A percentile compares a stretch with the other conserved stretches of the same genome.
Conservation (phyloP, 2,888 invertebrate genomes). For the Heliconius cydno region DNA sequence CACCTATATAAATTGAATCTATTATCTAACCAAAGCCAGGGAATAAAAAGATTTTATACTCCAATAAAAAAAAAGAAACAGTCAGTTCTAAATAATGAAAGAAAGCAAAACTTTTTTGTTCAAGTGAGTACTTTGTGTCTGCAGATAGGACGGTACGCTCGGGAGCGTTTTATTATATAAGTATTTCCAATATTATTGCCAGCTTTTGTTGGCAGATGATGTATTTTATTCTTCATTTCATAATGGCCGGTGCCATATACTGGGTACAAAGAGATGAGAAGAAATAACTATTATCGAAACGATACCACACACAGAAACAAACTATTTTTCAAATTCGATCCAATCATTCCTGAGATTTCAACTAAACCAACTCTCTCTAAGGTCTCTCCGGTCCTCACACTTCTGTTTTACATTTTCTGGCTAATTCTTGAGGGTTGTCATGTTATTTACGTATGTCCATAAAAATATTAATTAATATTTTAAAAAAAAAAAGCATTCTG, state of each 20-base stretch:
- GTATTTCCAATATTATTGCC: slow-evolving; percentile 30
- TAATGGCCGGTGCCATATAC: background rate
- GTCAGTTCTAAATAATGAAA: slow-evolving; percentile 15
- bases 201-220: slow-evolving; percentile 11
- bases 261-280: too few species aligned
- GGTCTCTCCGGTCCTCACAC: too few species aligned
- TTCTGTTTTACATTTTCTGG: too few species aligned
- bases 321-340: too few species aligned
- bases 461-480: too few species aligned
- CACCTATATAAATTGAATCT: background rate
- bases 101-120: slow-evolving; percentile 16
- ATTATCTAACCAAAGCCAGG: background rate
- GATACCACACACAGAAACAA: too few species aligned
- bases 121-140: slow-evolving; percentile 1
- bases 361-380: too few species aligned
- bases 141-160: background rate
- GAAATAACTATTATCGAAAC: too few species aligned
- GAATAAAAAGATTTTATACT: background rate
- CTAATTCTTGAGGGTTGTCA: too few species aligned
- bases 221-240: slow-evolving; percentile 10
- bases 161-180: slow-evolving; percentile 23
- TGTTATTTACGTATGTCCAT: too few species aligned
- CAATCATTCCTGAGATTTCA: too few species aligned
- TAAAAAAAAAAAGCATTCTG: too few species aligned
- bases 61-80: slow-evolving; percentile 2